Percentiles rank a stretch among this genome's conserved stretches.
Evolutionary conservation across 2,797 vertebrate species (phyloP).

Genomic region (Crenichthys baileyi): DNA sequence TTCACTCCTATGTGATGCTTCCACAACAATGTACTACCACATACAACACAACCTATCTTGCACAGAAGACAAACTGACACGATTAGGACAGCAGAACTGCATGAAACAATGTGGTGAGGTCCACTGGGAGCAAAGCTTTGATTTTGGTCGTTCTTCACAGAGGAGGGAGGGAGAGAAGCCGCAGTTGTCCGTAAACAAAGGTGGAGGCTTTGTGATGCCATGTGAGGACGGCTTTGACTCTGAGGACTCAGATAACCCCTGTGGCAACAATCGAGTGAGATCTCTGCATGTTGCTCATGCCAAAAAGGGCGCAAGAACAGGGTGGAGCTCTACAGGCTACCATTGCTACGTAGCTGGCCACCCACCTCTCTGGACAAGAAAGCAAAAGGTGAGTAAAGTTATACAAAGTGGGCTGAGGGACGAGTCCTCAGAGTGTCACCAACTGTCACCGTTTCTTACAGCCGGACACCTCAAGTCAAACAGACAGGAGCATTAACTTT

Average conservation of each 20-base stretch:
- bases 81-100: conserved; percentile 43
- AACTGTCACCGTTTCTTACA: conserved; percentile 49
- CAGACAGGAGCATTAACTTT: conserved; percentile 43
- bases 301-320: conserved; percentile 49
- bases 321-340: conserved; percentile 57
- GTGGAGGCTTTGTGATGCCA: conserved; percentile 24
- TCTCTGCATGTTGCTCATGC: conserved; percentile 19
- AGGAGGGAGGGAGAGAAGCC: conserved; percentile 50
- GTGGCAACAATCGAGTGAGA: conserved; percentile 32
- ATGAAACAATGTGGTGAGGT: conserved; percentile 32
- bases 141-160: conserved; percentile 50
- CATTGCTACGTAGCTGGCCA: conserved; percentile 42
- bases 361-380: conserved; percentile 47
- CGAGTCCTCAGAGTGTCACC: conserved; percentile 2
- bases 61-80: conserved; percentile 31
- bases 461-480: conserved; percentile 37
- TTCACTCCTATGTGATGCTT: conserved; percentile 9
- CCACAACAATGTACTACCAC: not conserved
- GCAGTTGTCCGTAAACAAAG: conserved; percentile 43
- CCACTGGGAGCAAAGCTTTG: conserved; percentile 43
- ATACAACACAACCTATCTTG: conserved; percentile 13
- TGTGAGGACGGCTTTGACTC: conserved; percentile 50
- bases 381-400: conserved; percentile 17
- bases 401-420: conserved; percentile 18
- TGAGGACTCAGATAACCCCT: conserved; percentile 67